These are phyloP conservation scores for Aplochiton taeniatus DNA, from an alignment of 2,797 vertebrate species.

Conservation along the genomic window DNA sequence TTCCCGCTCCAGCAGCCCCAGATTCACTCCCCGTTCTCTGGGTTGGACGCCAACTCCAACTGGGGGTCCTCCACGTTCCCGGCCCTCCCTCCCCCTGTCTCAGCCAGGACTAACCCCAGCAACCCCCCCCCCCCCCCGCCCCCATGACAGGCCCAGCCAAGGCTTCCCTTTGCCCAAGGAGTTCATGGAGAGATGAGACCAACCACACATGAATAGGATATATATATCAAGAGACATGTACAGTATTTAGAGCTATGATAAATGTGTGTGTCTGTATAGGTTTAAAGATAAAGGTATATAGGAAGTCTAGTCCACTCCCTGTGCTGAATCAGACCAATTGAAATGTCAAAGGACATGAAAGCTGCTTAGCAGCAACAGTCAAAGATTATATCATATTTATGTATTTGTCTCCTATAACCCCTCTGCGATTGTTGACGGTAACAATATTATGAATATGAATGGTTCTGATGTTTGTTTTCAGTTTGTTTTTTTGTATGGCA, in stretches of 20 bases:
- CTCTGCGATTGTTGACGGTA: conserved; percentile 31
- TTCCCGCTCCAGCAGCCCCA: conserved; percentile 52
- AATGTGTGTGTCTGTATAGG: conserved; percentile 33
- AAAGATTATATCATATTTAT: too few relatives aligned
- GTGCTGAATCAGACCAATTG: conserved; percentile 40
- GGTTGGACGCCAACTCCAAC: conserved; percentile 68
- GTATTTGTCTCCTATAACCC: conserved; percentile 6
- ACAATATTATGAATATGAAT: conserved; percentile 53
- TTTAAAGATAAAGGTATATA: conserved; percentile 70
- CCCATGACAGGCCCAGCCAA: conserved; percentile 57
- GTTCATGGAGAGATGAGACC: conserved; percentile 81
- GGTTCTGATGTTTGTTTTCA: conserved; percentile 42
- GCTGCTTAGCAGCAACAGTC: conserved; percentile 15
- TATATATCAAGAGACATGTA: neutral
- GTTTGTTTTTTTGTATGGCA: conserved; percentile 50
- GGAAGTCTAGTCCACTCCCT: conserved; percentile 47
- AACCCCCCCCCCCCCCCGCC: conserved; percentile 66
- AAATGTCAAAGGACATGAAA: conserved; percentile 31
- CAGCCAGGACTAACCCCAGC: conserved; percentile 71
- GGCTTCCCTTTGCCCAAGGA: conserved; percentile 70
- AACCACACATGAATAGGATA: conserved; percentile 15
- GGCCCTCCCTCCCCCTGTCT: conserved; percentile 75
- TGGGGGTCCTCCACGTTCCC: conserved; percentile 76
- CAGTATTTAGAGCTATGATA: conserved; percentile 1
- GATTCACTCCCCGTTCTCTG: conserved; percentile 59